phyloP scores from a whole-genome alignment of 2,888 invertebrate genomes.

The Xiphydria camelus region DNA sequence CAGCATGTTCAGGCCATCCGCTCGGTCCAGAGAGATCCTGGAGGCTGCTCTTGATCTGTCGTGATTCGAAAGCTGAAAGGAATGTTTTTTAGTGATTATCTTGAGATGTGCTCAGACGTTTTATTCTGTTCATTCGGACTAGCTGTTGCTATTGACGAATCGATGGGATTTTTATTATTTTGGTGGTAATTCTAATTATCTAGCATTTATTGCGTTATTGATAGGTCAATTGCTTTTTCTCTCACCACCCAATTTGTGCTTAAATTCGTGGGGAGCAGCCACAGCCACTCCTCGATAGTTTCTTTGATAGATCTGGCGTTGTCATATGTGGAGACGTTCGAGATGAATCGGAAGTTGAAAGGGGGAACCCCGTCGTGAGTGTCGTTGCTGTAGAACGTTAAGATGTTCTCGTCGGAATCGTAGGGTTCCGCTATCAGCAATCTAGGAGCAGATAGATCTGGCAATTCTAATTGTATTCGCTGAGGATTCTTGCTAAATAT shows the following conservation, averaged over 20 bases:
- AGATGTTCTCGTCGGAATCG: constrained; percentile 31
- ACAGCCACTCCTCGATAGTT: constrained; percentile 37
- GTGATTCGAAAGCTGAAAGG: constrained; percentile 45
- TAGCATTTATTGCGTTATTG: no score
- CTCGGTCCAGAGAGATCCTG: constrained; percentile 39
- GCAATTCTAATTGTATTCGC: no score
- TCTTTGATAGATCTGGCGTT: constrained; percentile 35
- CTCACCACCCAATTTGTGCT: constrained; percentile 52
- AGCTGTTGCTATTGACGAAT: no score
- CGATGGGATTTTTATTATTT: no score
- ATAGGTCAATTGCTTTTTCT: not conserved
- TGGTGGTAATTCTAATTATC: no score
- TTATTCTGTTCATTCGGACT: no score
- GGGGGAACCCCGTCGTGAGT: constrained; percentile 36
- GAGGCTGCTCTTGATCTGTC: constrained; percentile 41
- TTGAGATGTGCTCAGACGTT: no score
- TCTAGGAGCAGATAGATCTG: no score
- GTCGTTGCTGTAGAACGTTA: constrained; percentile 45
- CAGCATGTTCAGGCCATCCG: constrained; percentile 60
- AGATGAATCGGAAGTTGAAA: constrained; percentile 46
- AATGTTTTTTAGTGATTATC: no score
- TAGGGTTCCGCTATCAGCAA: constrained; percentile 43
- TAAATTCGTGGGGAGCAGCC: constrained; percentile 37
- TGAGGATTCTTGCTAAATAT: no score
- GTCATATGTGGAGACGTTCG: constrained; percentile 25